phyloP scores from a whole-genome alignment of 2,113 vertebrate genomes.

The Perca fluviatilis region DNA sequence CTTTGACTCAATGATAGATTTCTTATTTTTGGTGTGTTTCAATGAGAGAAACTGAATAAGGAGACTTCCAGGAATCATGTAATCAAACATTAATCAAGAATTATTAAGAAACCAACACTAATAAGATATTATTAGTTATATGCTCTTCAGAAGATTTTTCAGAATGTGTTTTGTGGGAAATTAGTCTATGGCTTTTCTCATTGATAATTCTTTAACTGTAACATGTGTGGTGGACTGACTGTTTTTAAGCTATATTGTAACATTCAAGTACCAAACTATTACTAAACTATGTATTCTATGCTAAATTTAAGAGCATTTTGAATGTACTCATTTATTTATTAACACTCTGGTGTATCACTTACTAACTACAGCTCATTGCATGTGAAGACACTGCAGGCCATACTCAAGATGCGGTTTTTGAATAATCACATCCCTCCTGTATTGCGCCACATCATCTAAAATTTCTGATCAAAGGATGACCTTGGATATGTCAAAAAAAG shows the following conservation, averaged over 20 bases:
- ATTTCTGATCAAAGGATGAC: background rate
- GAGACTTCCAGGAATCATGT: background rate
- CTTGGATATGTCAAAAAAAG: background rate
- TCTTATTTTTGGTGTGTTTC: background rate
- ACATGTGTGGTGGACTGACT: background rate
- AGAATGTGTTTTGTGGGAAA: background rate
- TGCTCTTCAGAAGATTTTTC: background rate
- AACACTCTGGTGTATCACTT: background rate
- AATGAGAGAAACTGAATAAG: background rate
- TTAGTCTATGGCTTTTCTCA: background rate
- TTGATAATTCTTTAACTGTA: background rate
- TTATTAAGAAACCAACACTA: background rate
- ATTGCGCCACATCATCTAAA: background rate
- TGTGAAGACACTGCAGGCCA: slow-evolving; percentile 9
- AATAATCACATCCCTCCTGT: background rate
- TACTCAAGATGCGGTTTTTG: background rate
- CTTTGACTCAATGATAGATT: background rate
- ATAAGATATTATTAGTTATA: background rate
- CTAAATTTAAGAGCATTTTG: background rate
- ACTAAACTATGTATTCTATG: slow-evolving; percentile 4
- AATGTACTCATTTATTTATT: slow-evolving; percentile 45
- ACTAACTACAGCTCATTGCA: slow-evolving; percentile 30
- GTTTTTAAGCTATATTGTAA: background rate
- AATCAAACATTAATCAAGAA: background rate
- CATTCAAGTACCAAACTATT: background rate